Conservation (phyloP, 2,113 vertebrate species). For the Dermatemys mawii region DNA sequence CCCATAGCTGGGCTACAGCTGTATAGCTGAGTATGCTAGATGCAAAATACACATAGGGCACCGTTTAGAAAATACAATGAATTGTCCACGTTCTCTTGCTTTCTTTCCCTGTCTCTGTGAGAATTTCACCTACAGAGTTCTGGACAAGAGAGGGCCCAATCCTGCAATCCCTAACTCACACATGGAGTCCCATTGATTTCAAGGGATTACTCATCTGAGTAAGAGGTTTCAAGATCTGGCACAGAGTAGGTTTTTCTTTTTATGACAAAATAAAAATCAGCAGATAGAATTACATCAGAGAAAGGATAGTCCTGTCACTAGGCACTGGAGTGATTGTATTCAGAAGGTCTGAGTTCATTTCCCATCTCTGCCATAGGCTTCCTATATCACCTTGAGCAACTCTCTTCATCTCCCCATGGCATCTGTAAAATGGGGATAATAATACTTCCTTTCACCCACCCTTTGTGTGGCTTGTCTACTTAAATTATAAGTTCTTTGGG, state of each 20-base stretch:
- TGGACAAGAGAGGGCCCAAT: background rate
- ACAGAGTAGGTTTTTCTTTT: background rate
- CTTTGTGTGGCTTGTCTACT: background rate
- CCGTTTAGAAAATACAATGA: background rate
- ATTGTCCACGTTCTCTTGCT: rapidly evolving
- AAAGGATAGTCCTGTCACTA: background rate
- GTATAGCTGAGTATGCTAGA: background rate
- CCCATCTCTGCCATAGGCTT: background rate
- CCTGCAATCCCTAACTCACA: background rate
- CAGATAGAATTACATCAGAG: background rate
- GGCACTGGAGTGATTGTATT: background rate
- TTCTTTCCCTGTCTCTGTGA: background rate
- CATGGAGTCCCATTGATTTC: background rate
- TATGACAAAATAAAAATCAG: background rate
- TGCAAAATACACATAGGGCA: background rate
- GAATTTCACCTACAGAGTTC: background rate
- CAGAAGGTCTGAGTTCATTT: background rate
- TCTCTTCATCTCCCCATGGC: background rate
- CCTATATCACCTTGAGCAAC: background rate
- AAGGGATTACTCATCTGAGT: background rate
- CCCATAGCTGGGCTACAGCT: background rate
- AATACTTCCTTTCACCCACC: background rate
- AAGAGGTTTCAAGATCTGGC: background rate
- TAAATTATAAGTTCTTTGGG: background rate
- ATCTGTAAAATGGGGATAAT: background rate